phyloP scores from a whole-genome alignment of 2,888 invertebrate species.

The Loripinus fragilis region DNA sequence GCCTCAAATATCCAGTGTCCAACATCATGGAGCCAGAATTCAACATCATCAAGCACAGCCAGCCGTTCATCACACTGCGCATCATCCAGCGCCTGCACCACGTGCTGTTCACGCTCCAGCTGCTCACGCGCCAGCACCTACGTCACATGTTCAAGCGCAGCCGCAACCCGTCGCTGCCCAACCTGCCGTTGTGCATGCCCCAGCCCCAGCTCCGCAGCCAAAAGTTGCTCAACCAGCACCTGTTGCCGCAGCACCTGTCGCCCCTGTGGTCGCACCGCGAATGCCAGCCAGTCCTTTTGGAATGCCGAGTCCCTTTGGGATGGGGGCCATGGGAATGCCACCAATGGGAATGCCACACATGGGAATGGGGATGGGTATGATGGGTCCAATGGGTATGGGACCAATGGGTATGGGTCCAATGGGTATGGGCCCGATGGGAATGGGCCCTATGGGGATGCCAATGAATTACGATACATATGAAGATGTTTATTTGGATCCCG shows the following conservation, averaged over 20 bases:
- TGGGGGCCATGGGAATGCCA: no score
- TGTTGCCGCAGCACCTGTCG: background rate
- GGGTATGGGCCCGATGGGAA: background rate
- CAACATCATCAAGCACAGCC: background rate
- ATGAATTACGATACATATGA: background rate
- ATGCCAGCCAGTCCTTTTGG: background rate
- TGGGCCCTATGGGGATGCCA: background rate
- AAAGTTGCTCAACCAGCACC: background rate
- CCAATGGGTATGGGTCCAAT: background rate
- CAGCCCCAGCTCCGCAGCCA: background rate
- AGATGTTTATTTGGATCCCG: constrained; percentile 3
- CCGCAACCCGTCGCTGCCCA: background rate
- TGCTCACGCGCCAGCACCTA: background rate
- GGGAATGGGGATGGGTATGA: background rate
- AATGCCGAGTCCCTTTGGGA: background rate
- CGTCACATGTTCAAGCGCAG: constrained; percentile 1
- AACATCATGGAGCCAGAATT: background rate
- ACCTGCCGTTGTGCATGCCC: background rate
- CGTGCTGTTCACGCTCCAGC: background rate
- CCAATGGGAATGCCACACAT: background rate
- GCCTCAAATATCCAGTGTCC: background rate
- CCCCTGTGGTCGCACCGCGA: background rate
- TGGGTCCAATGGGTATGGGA: background rate
- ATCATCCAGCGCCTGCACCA: background rate
- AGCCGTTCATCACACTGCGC: background rate